Percentiles rank a stretch among this genome's conserved stretches.
Conservation (phyloP, 2,888 invertebrate species). For the Clunio marinus region DNA sequence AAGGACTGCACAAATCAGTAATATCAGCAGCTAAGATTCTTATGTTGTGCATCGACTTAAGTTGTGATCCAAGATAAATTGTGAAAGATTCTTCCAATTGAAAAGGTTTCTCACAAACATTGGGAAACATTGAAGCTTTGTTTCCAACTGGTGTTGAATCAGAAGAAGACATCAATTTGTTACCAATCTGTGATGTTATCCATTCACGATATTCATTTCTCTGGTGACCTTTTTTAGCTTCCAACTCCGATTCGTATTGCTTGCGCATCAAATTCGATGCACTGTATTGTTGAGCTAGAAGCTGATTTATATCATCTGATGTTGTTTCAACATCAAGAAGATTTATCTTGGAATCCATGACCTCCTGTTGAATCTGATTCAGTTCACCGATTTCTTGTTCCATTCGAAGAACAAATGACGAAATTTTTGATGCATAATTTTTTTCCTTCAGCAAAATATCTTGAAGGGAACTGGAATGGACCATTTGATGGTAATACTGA, state of each 20-base stretch:
- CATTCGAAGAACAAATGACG: slow-evolving; percentile 66
- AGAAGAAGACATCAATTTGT: slow-evolving; percentile 48
- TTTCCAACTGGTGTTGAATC: slow-evolving; percentile 45
- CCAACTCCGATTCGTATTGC: slow-evolving; percentile 79
- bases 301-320: slow-evolving; percentile 68
- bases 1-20: slow-evolving; percentile 68
- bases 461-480: slow-evolving; percentile 82
- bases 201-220: slow-evolving; percentile 81
- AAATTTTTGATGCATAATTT: slow-evolving; percentile 75
- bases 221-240: slow-evolving; percentile 79
- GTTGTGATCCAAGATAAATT: slow-evolving; percentile 93
- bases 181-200: slow-evolving; percentile 59
- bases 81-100: slow-evolving; percentile 92
- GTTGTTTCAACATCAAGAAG: slow-evolving; percentile 72
- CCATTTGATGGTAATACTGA: slow-evolving; percentile 57
- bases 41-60: slow-evolving; percentile 98
- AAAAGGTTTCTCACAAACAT: slow-evolving; percentile 47
- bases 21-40: slow-evolving; percentile 82
- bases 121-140: slow-evolving; percentile 35
- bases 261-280: slow-evolving; percentile 79
- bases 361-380: slow-evolving; percentile 74
- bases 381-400: slow-evolving; percentile 67
- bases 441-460: slow-evolving; percentile 85
- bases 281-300: slow-evolving; percentile 77
- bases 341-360: slow-evolving; percentile 83